Evolutionary conservation across 2,797 vertebrate species (phyloP).

Genomic region (Ctenosaura bakeri): DNA sequence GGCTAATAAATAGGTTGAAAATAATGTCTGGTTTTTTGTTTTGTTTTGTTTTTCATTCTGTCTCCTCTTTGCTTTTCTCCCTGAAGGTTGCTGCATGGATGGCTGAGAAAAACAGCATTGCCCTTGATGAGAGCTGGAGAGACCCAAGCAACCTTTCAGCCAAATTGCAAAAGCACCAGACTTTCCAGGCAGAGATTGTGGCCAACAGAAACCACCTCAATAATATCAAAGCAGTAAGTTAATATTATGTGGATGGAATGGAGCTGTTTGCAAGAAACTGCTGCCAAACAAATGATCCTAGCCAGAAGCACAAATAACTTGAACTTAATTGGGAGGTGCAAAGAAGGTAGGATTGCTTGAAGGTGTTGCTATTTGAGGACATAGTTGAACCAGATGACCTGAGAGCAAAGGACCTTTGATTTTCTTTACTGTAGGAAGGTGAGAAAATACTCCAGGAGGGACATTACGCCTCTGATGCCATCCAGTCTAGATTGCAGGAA

Average conservation of each 20-base stretch:
- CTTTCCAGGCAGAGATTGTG: slow-evolving; percentile 88
- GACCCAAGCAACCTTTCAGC: slow-evolving; percentile 87
- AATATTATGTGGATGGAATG: slow-evolving; percentile 32
- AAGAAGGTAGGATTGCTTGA: neutral
- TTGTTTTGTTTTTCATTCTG: neutral
- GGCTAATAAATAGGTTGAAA: neutral
- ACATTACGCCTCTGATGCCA: slow-evolving; percentile 78
- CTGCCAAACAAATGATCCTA: neutral
- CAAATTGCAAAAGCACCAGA: slow-evolving; percentile 87
- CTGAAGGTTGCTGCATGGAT: slow-evolving; percentile 85
- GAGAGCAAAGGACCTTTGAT: slow-evolving; percentile 6
- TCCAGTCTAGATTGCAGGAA: slow-evolving; percentile 84
- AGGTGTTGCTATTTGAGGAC: slow-evolving; percentile 6
- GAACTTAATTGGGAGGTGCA: neutral
- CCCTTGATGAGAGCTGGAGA: slow-evolving; percentile 87
- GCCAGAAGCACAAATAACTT: neutral
- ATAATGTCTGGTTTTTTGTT: neutral
- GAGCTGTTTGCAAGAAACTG: neutral
- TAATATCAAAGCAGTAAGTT: slow-evolving; percentile 81
- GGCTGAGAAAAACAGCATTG: slow-evolving; percentile 86
- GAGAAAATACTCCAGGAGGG: slow-evolving; percentile 82
- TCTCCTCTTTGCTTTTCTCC: neutral
- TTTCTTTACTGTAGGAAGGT: slow-evolving; percentile 82
- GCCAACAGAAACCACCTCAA: slow-evolving; percentile 82
- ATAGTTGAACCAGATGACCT: slow-evolving; percentile 17